Evolutionary conservation across 2,797 vertebrate genomes (phyloP).

Genomic region (Argyrosomus regius): DNA sequence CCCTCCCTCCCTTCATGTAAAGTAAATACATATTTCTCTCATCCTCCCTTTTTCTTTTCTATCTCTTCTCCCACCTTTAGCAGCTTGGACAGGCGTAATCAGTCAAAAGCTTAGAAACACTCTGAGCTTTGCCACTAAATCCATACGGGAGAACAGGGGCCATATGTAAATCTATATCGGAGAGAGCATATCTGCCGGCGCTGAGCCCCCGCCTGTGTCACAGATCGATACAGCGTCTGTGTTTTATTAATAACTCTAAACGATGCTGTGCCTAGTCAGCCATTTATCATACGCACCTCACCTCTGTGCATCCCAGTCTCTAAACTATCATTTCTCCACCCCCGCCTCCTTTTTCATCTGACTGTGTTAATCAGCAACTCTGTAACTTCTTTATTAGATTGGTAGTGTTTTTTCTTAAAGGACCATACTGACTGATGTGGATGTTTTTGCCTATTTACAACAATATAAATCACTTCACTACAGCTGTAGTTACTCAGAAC

Average conservation of each 20-base stretch:
- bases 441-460: not conserved
- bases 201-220: constrained; percentile 60
- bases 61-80: constrained; percentile 38
- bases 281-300: constrained; percentile 73
- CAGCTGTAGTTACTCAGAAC: not conserved
- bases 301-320: constrained; percentile 61
- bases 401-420: constrained; percentile 16
- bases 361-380: constrained; percentile 60
- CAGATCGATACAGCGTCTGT: constrained; percentile 76
- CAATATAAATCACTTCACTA: not conserved
- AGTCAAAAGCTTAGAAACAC: constrained; percentile 69
- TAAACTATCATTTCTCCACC: constrained; percentile 52
- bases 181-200: constrained; percentile 66
- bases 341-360: constrained; percentile 28
- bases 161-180: constrained; percentile 81
- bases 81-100: constrained; percentile 61
- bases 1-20: constrained; percentile 15
- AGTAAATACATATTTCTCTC: constrained; percentile 57
- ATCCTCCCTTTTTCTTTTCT: constrained; percentile 10
- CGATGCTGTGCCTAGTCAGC: constrained; percentile 69
- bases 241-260: constrained; percentile 84
- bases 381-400: constrained; percentile 46
- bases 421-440: not conserved
- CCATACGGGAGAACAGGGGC: constrained; percentile 67
- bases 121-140: constrained; percentile 71